Evolutionary conservation across 2,113 vertebrate genomes (phyloP), one percentile per base, ranked within the genome.

Genomic region (Podarcis muralis): DNA sequence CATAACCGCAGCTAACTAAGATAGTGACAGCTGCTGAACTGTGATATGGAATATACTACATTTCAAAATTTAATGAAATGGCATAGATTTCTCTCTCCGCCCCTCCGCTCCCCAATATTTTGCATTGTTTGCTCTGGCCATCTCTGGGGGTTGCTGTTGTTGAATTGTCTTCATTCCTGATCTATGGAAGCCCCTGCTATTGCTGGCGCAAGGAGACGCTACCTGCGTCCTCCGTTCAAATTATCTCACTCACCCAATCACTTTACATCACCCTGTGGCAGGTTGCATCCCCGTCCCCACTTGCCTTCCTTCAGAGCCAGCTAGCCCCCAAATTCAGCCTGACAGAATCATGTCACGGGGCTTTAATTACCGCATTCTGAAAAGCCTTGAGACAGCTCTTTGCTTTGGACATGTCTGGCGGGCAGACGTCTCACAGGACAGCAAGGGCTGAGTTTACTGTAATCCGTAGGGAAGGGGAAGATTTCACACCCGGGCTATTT

Each of bases 321-420:
- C 72, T 1, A 12, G 4, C 37, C 68, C 78, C 48, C 48, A 81
- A 74, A 87, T 87, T 53, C 15, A 35, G 32, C 68, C 35, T 87
- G 86, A 81, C 78, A 81, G 86, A 87, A 87, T 81, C 68, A 22
- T 81, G 86, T 87, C 66, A 57, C 12, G 4, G 48, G 32, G 9
- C 35, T 20, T 65, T 59, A 72, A 40, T n/a, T 59, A 8, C 48
- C 2, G 11, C 65, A 6, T 35, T 23, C 30, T 2, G 32, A 72
- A 81, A 59, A 30, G 78, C 48, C 79, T 48, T 25, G 20, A 40
- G 86, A 53, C 65, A 25, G 68, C 7, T 8, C 35, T 59, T 59
- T 57, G 22, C 43, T 40, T 1, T 15, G 12, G 2, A 80, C 68
- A 76, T 27, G 37, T 27, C 77, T 30, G 5, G 78, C 68, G 23